A percentile compares a stretch with the other conserved stretches of the same genome.
These are phyloP conservation scores for Cryptophagus acutangulus DNA, from an alignment of 2,888 invertebrate genomes.

Conservation along the genomic window DNA sequence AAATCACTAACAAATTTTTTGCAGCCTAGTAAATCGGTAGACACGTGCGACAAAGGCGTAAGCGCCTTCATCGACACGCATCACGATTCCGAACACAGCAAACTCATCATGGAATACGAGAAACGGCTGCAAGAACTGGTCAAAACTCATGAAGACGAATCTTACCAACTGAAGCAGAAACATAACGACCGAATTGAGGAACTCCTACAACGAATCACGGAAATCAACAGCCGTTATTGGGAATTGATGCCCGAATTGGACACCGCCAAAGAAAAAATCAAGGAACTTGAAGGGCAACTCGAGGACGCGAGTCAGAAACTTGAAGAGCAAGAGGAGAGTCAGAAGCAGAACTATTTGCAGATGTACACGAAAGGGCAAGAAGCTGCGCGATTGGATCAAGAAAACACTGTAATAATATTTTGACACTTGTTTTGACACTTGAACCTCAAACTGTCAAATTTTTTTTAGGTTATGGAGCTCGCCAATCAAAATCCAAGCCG, in stretches of 20 bases:
- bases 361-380: slow-evolving; percentile 78
- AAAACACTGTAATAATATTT: slow-evolving; percentile 62
- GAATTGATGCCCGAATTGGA: slow-evolving; percentile 71
- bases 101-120: slow-evolving; percentile 68
- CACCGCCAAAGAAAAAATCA: slow-evolving; percentile 64
- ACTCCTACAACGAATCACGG: slow-evolving; percentile 65
- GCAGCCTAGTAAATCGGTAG: slow-evolving; percentile 32
- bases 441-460: slow-evolving; percentile 38
- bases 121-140: slow-evolving; percentile 71
- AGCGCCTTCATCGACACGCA: slow-evolving; percentile 5
- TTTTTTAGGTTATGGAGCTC: slow-evolving; percentile 45
- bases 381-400: slow-evolving; percentile 66
- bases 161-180: slow-evolving; percentile 70
- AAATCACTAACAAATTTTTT: too few relatives aligned
- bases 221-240: slow-evolving; percentile 73
- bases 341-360: slow-evolving; percentile 72
- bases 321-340: slow-evolving; percentile 66
- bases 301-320: slow-evolving; percentile 66
- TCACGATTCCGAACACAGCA: slow-evolving; percentile 62
- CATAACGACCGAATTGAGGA: slow-evolving; percentile 78
- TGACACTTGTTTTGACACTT: background rate
- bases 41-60: slow-evolving; percentile 38
- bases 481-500: slow-evolving; percentile 61
- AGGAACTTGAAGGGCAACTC: slow-evolving; percentile 66
- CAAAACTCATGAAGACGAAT: slow-evolving; percentile 58